phyloP scores from a whole-genome alignment of 2,113 vertebrate genomes.

The Salminus brasiliensis region DNA sequence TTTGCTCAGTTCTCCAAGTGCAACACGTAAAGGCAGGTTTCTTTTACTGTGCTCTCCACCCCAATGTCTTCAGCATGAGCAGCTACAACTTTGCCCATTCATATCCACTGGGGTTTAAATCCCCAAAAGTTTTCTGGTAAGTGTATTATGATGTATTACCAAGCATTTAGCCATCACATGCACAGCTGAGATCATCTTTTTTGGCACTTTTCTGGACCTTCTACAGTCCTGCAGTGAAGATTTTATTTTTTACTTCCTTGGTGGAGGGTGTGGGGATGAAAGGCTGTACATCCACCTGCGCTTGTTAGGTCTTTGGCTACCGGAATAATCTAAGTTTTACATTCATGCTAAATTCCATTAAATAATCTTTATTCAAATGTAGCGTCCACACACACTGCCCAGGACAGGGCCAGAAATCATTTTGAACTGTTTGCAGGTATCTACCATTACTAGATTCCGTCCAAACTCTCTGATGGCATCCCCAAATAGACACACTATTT shows the following conservation, averaged over 20 bases:
- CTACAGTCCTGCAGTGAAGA: not conserved
- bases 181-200: conserved; percentile 28
- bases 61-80: not conserved
- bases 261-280: not conserved
- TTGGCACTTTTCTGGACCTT: conserved; percentile 22
- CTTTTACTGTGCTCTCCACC: not conserved
- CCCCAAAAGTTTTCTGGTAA: no score
- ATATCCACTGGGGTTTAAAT: conserved; percentile 3
- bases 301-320: not conserved
- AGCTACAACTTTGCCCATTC: not conserved
- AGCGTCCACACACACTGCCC: not conserved
- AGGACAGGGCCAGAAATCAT: not conserved
- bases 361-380: not conserved
- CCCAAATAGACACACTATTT: no score
- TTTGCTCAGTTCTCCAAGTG: not conserved
- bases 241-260: conserved; percentile 10
- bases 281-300: not conserved
- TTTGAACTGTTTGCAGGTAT: not conserved
- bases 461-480: not conserved
- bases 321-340: not conserved
- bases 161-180: conserved; percentile 3
- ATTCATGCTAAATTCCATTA: not conserved
- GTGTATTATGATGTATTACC: conserved; percentile 20
- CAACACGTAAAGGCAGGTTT: conserved; percentile 27
- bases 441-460: not conserved